Evolutionary conservation across 2,888 invertebrate species (phyloP).

Genomic region (Campopleginae sp.): DNA sequence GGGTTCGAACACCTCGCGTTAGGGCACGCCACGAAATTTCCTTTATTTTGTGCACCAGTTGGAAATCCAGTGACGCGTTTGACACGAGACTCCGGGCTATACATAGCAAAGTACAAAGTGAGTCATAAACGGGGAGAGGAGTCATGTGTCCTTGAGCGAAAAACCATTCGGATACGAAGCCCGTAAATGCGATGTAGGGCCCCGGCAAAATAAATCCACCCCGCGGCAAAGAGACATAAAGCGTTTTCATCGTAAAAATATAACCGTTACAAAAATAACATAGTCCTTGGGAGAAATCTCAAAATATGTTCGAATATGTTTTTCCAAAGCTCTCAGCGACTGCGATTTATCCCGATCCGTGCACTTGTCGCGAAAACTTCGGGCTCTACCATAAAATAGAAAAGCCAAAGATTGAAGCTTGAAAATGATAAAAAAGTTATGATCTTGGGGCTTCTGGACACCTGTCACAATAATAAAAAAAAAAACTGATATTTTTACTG

Average conservation of each 20-base stretch:
- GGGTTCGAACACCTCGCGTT: background rate
- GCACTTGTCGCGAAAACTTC: background rate
- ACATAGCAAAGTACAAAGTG: conserved; percentile 35
- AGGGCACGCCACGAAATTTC: conserved; percentile 27
- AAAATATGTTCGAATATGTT: conserved; percentile 14
- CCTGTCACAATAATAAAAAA: background rate
- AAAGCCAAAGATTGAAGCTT: too few relatives aligned
- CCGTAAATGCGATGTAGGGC: conserved; percentile 13
- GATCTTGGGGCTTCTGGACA: background rate
- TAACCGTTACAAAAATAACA: conserved; percentile 27
- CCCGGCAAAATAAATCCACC: conserved; percentile 64
- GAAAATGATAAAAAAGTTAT: background rate
- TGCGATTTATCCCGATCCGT: background rate
- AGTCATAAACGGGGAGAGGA: conserved; percentile 48
- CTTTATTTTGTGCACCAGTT: conserved; percentile 37
- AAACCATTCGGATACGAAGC: conserved; percentile 38
- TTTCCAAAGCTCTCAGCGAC: background rate
- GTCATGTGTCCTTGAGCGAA: conserved; percentile 13
- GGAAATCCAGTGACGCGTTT: conserved; percentile 40
- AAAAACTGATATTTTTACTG: background rate
- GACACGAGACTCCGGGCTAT: conserved; percentile 8
- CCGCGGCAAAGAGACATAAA: conserved; percentile 36
- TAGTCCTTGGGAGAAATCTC: conserved; percentile 31
- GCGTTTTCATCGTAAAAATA: conserved; percentile 47
- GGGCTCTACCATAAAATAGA: too few relatives aligned